Conservation (phyloP, 2,113 vertebrate genomes). For the Mormyrus lacerda region DNA sequence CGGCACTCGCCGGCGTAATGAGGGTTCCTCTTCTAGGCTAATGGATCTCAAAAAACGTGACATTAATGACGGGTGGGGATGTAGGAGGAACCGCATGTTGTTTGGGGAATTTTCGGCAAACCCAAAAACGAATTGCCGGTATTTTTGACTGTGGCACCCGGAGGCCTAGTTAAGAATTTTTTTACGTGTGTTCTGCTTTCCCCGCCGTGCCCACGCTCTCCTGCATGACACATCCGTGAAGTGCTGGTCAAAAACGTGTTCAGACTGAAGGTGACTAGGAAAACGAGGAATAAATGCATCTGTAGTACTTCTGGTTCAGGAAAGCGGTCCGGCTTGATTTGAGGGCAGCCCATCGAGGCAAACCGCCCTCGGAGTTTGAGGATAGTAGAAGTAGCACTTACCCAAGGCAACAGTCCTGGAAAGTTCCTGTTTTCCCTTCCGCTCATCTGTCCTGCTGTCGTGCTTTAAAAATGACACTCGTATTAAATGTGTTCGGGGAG, state of each 20-base stretch:
- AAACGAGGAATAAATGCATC: neutral
- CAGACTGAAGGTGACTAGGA: neutral
- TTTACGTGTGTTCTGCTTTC: neutral
- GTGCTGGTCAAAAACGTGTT: neutral
- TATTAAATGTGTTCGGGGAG: neutral
- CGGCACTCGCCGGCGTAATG: neutral
- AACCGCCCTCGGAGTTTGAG: neutral
- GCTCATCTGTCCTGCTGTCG: neutral
- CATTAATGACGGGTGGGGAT: neutral
- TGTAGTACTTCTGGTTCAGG: neutral
- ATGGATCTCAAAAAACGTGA: conserved; percentile 1
- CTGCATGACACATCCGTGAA: neutral
- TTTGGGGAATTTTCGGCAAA: neutral
- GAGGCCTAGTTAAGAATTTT: neutral
- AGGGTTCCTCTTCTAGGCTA: neutral
- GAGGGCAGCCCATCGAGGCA: neutral
- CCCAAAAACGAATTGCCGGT: neutral
- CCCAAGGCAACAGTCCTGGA: neutral
- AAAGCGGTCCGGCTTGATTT: neutral
- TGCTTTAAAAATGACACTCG: neutral
- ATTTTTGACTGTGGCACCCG: neutral
- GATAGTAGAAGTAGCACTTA: neutral
- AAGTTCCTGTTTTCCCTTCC: neutral
- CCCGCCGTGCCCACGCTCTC: neutral
- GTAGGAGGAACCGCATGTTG: neutral